phyloP scores from a whole-genome alignment of 1,140 invertebrate species.

The Chionoecetes opilio region DNA sequence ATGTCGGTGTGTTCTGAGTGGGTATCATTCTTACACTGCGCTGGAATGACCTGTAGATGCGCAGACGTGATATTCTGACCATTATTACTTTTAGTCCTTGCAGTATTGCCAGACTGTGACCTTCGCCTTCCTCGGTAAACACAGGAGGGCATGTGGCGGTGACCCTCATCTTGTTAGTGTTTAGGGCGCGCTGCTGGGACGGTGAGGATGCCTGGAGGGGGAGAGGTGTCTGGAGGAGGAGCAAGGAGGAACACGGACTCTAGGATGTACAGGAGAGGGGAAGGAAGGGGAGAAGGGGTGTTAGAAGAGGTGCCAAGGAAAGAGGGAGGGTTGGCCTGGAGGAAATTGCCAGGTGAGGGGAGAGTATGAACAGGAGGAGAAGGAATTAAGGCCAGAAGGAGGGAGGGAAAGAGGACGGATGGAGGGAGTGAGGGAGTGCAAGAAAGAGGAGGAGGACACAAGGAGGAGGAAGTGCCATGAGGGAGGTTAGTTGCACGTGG shows the following conservation, averaged over 20 bases:
- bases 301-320: no score
- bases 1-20: not conserved
- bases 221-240: no score
- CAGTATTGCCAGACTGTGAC: not conserved
- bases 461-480: not conserved
- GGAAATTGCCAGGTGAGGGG: not conserved
- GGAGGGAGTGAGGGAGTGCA: not conserved
- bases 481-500: not conserved
- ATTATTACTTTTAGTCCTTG: not conserved
- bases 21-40: not conserved
- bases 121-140: not conserved
- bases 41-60: not conserved
- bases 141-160: not conserved
- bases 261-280: no score
- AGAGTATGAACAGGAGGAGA: not conserved
- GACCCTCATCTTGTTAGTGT: constrained; percentile 3
- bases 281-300: not conserved
- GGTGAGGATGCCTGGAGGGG: no score
- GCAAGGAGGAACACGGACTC: no score
- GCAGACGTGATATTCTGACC: not conserved
- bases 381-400: not conserved
- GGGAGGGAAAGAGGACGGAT: not conserved
- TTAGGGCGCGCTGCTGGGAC: not conserved
- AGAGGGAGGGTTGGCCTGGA: not conserved
- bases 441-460: not conserved